Evolutionary conservation across 1,140 invertebrate species (phyloP).

Genomic region (Magallana angulata): DNA sequence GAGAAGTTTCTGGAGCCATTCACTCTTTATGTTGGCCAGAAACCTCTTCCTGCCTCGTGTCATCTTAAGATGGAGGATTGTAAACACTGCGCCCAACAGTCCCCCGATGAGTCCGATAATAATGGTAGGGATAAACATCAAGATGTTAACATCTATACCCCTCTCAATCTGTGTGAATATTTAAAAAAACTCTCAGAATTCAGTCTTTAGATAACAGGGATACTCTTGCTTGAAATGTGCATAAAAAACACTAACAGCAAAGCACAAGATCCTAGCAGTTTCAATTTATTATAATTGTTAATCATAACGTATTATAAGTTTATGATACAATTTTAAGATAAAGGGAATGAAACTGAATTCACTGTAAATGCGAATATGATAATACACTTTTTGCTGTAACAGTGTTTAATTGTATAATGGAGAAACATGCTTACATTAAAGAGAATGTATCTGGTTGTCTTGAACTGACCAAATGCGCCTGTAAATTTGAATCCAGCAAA

Average conservation of each 20-base stretch:
- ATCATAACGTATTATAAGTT: no score
- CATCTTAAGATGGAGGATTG: constrained; percentile 76
- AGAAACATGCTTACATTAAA: constrained; percentile 68
- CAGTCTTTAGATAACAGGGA: no score
- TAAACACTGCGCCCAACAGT: constrained; percentile 74
- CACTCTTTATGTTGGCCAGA: constrained; percentile 66
- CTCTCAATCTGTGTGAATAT: constrained; percentile 67
- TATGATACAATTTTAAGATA: no score
- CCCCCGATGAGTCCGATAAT: constrained; percentile 75
- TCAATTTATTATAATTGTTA: no score
- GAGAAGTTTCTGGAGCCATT: constrained; percentile 69
- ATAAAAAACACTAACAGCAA: no score
- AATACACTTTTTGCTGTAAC: no score
- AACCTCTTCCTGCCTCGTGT: constrained; percentile 67
- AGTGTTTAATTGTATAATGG: no score
- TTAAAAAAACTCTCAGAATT: no score
- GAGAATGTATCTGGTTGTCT: constrained; percentile 77
- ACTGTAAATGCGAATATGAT: no score
- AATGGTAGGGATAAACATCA: constrained; percentile 77
- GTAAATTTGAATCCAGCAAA: constrained; percentile 77
- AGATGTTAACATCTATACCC: constrained; percentile 76
- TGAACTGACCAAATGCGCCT: constrained; percentile 79
- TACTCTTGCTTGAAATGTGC: no score
- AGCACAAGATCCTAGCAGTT: no score
- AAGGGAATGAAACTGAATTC: no score